phyloP scores from a whole-genome alignment of 1,140 invertebrate species.

The Phymorhynchus buccinoides region DNA sequence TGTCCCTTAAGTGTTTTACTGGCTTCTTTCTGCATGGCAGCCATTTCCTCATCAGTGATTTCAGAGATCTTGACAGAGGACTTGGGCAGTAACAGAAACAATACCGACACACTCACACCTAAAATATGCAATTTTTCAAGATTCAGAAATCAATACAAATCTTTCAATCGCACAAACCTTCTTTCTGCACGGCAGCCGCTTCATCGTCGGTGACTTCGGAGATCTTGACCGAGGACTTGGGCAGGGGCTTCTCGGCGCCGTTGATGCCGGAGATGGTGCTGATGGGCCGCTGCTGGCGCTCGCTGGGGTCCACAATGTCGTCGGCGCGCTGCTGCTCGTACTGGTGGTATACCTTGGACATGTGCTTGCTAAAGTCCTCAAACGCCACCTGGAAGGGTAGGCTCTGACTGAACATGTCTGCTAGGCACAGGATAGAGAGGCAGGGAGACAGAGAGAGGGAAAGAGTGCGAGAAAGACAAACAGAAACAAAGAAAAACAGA shows the following conservation, averaged over 20 bases:
- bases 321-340: slow-evolving; percentile 94
- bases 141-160: background rate
- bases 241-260: slow-evolving; percentile 50
- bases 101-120: too few species aligned
- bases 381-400: slow-evolving; percentile 82
- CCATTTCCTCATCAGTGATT: too few species aligned
- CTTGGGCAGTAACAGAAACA: too few species aligned
- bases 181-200: slow-evolving; percentile 37
- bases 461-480: too few species aligned
- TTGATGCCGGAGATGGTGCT: slow-evolving; percentile 90
- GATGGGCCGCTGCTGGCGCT: slow-evolving; percentile 91
- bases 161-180: background rate
- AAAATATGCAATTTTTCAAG: too few species aligned
- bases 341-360: slow-evolving; percentile 90
- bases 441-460: too few species aligned
- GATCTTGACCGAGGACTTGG: slow-evolving; percentile 64
- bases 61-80: too few species aligned
- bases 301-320: slow-evolving; percentile 93
- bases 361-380: slow-evolving; percentile 85
- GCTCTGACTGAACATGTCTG: too few species aligned
- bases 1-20: too few species aligned
- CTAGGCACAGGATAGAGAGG: too few species aligned
- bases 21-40: too few species aligned
- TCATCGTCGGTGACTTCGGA: slow-evolving; percentile 61
- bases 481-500: too few species aligned